These are phyloP conservation scores for Temnothorax longispinosus DNA, from an alignment of 1,140 invertebrate genomes.

Conservation along the genomic window DNA sequence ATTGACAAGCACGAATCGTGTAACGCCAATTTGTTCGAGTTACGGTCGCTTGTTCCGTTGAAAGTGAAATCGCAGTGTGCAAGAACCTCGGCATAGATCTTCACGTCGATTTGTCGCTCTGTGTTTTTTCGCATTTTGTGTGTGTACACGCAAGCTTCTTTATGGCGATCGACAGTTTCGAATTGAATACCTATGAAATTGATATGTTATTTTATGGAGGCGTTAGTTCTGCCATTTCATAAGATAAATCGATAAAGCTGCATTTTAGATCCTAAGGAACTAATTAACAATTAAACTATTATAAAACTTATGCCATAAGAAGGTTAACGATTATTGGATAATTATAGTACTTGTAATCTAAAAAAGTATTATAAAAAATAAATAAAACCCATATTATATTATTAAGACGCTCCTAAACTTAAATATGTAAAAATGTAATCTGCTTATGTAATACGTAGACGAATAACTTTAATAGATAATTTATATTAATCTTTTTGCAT, in stretches of 20 bases:
- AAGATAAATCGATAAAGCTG: background rate
- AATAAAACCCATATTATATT: background rate
- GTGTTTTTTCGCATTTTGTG: conserved; percentile 39
- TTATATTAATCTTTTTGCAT: background rate
- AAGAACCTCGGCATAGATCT: conserved; percentile 63
- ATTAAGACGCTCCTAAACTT: background rate
- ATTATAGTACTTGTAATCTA: background rate
- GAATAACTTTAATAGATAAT: background rate
- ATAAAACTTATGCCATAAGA: background rate
- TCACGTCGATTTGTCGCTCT: conserved; percentile 58
- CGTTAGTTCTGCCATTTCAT: background rate
- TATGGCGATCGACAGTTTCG: background rate
- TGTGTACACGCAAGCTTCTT: conserved; percentile 7
- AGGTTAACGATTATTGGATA: background rate
- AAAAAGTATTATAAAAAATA: background rate
- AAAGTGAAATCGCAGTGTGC: conserved; percentile 71
- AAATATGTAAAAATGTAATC: background rate
- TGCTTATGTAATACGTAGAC: background rate
- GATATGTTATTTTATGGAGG: background rate
- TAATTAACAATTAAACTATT: background rate
- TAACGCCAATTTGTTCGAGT: conserved; percentile 72
- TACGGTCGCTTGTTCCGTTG: conserved; percentile 67
- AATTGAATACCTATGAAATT: conserved; percentile 10
- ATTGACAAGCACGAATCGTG: conserved; percentile 63
- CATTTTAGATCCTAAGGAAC: background rate